phyloP scores from a whole-genome alignment of 2,888 invertebrate genomes.

The Clistopyga incitator region DNA sequence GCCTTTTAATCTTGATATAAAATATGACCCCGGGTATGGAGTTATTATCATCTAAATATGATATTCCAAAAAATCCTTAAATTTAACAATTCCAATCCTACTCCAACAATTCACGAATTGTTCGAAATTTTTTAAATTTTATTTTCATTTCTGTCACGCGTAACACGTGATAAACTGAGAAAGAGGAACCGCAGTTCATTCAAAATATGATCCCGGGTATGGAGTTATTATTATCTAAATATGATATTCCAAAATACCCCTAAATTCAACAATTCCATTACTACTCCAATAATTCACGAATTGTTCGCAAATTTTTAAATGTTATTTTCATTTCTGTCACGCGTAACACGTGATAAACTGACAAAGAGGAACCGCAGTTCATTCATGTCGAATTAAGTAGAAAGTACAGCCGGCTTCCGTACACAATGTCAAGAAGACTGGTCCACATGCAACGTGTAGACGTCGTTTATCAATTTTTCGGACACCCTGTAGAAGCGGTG shows the following conservation, averaged over 20 bases:
- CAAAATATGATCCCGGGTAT: no score
- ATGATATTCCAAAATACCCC: neutral
- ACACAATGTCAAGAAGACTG: slow-evolving; percentile 27
- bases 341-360: neutral
- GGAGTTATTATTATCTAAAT: no score
- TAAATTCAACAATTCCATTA: neutral
- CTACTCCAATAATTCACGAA: neutral
- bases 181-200: slow-evolving; percentile 21
- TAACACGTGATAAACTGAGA: slow-evolving; percentile 1
- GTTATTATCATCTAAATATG: neutral
- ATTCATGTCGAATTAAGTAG: slow-evolving; percentile 49
- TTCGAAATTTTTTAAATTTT: neutral
- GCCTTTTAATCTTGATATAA: neutral
- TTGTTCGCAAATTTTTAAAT: neutral
- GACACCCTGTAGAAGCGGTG: slow-evolving; percentile 70
- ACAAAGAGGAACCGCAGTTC: neutral
- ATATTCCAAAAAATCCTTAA: neutral
- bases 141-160: neutral
- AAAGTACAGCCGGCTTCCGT: slow-evolving; percentile 51
- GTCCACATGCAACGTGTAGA: slow-evolving; percentile 7
- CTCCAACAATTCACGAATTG: neutral
- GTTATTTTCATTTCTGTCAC: neutral
- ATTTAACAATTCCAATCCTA: neutral
- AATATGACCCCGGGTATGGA: neutral
- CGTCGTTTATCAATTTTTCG: slow-evolving; percentile 50